A percentile compares a stretch with the other conserved stretches of the same genome.
Evolutionary conservation across 2,113 vertebrate species (phyloP).

Genomic region (Mesembrinibis cayennensis): DNA sequence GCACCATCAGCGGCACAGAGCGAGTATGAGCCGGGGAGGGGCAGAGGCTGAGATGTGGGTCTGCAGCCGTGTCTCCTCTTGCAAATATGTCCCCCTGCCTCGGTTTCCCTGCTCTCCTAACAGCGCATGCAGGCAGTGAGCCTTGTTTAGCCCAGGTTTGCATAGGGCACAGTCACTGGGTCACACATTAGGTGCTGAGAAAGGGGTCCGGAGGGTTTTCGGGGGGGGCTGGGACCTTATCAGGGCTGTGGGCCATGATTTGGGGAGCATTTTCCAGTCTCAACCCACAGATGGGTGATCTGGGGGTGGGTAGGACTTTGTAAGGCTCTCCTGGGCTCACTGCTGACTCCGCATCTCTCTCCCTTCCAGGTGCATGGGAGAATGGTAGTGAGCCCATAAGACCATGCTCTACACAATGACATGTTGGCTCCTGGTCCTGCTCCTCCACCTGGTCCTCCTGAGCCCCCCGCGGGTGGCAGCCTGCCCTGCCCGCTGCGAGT

Average conservation of each 20-base stretch:
- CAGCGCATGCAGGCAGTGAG: accelerated
- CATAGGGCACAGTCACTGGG: too few species aligned
- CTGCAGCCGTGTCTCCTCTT: background rate
- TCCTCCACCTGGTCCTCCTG: conserved; percentile 75
- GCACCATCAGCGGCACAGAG: background rate
- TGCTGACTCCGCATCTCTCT: background rate
- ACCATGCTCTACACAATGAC: conserved; percentile 73
- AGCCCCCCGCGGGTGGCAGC: background rate
- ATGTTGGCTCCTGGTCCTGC: conserved; percentile 77
- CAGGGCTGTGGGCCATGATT: accelerated
- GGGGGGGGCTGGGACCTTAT: background rate
- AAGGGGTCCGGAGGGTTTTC: background rate
- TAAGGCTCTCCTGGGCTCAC: accelerated
- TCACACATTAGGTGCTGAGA: accelerated
- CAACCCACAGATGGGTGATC: background rate
- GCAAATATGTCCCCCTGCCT: background rate
- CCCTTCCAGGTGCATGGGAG: conserved; percentile 75
- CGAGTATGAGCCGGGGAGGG: background rate
- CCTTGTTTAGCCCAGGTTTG: background rate
- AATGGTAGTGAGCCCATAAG: conserved; percentile 74
- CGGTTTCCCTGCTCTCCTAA: background rate
- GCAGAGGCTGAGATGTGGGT: background rate
- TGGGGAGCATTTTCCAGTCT: background rate
- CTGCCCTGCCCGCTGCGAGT: conserved; percentile 93
- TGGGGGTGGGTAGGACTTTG: accelerated